Evolutionary conservation across 2,113 vertebrate genomes (phyloP).

Genomic region (Cygnus buccinator): DNA sequence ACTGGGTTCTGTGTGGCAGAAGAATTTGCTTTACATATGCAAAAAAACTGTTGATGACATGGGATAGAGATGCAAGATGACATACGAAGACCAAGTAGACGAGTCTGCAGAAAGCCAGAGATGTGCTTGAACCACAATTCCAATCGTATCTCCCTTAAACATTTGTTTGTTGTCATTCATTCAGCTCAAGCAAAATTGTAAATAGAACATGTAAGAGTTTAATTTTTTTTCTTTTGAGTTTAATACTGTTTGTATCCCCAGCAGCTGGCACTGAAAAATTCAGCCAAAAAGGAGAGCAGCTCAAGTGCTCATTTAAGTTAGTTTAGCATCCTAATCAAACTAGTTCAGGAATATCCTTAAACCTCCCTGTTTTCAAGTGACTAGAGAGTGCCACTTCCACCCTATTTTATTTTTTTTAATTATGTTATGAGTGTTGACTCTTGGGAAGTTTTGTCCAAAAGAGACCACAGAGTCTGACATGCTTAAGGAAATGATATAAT

Average conservation of each 20-base stretch:
- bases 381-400: neutral
- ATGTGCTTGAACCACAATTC: neutral
- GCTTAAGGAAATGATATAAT: neutral
- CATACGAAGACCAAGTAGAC: neutral
- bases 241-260: neutral
- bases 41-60: neutral
- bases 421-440: neutral
- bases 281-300: neutral
- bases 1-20: neutral
- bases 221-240: neutral
- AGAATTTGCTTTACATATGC: neutral
- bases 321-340: neutral
- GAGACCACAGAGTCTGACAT: neutral
- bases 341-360: neutral
- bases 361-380: neutral
- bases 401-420: neutral
- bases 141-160: neutral
- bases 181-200: neutral
- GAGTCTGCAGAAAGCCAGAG: neutral
- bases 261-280: neutral
- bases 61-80: neutral
- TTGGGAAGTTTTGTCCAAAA: neutral
- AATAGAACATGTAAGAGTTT: neutral
- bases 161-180: neutral
- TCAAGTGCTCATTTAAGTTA: neutral